These are phyloP conservation scores for Typhlomys cinereus DNA, from an alignment of 2,113 vertebrate species.

Conservation along the genomic window DNA sequence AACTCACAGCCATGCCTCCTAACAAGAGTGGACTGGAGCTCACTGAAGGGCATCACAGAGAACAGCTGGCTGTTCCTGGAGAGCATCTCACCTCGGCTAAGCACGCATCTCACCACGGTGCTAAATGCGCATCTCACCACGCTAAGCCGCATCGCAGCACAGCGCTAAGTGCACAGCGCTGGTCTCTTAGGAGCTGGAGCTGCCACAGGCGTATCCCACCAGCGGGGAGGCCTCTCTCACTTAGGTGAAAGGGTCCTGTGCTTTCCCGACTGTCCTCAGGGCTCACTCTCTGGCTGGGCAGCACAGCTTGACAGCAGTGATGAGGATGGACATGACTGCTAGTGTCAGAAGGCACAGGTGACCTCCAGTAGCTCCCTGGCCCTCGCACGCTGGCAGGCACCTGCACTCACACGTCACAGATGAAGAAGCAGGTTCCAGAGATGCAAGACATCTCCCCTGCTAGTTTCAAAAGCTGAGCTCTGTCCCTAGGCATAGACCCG, in stretches of 20 bases:
- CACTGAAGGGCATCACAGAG: neutral
- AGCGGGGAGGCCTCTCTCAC: fast-evolving
- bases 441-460: fast-evolving
- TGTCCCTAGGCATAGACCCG: neutral
- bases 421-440: fast-evolving
- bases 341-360: fast-evolving
- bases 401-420: fast-evolving
- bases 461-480: neutral
- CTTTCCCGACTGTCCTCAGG: fast-evolving
- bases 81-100: neutral
- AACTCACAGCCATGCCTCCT: too few relatives aligned
- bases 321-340: fast-evolving
- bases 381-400: fast-evolving
- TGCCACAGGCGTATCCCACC: neutral
- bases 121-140: too few relatives aligned
- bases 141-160: too few relatives aligned
- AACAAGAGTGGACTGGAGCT: neutral
- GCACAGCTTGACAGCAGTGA: fast-evolving
- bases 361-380: neutral
- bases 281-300: fast-evolving
- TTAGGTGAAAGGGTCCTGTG: neutral
- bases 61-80: neutral
- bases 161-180: fast-evolving
- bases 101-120: too few relatives aligned
- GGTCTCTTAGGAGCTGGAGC: fast-evolving